Conservation (phyloP, 2,888 invertebrate species). For the Philopedon plagiatum region DNA sequence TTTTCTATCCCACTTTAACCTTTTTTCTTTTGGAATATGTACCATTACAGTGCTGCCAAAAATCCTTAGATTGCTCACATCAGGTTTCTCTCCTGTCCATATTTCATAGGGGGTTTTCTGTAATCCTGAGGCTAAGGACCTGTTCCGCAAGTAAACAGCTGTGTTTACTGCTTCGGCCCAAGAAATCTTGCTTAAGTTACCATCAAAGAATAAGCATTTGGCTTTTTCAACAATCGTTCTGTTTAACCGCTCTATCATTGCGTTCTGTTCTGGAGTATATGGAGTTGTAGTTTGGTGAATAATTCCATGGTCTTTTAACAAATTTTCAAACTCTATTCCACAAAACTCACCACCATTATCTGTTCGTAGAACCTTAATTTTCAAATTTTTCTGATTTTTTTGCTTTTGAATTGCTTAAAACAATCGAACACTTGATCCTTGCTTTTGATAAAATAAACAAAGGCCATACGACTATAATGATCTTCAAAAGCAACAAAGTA, state of each 20-base stretch:
- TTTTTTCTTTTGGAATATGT: no score
- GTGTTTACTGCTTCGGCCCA: no score
- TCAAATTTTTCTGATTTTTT: conserved; percentile 42
- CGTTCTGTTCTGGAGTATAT: conserved; percentile 53
- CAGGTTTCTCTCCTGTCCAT: conserved; percentile 56
- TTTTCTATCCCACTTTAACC: conserved; percentile 60
- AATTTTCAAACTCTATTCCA: conserved; percentile 47
- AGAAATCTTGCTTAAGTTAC: no score
- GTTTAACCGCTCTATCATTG: conserved; percentile 54
- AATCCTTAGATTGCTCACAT: no score
- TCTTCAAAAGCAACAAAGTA: conserved; percentile 46
- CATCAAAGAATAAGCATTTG: no score
- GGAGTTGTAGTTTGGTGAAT: conserved; percentile 47
- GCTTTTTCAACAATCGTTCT: no score
- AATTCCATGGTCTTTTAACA: conserved; percentile 45
- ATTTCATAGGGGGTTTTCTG: conserved; percentile 60
- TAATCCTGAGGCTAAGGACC: conserved; percentile 16
- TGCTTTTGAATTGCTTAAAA: conserved; percentile 40
- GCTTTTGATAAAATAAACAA: conserved; percentile 47
- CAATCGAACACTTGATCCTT: conserved; percentile 41
- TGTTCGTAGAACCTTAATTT: conserved; percentile 40
- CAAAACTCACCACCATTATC: conserved; percentile 50
- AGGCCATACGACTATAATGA: conserved; percentile 46
- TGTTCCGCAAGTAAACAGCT: no score
- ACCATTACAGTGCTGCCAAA: no score